Evolutionary conservation across 2,797 vertebrate species (phyloP), one percentile per base, ranked within the genome.

Genomic region (Brachymystax lenok): DNA sequence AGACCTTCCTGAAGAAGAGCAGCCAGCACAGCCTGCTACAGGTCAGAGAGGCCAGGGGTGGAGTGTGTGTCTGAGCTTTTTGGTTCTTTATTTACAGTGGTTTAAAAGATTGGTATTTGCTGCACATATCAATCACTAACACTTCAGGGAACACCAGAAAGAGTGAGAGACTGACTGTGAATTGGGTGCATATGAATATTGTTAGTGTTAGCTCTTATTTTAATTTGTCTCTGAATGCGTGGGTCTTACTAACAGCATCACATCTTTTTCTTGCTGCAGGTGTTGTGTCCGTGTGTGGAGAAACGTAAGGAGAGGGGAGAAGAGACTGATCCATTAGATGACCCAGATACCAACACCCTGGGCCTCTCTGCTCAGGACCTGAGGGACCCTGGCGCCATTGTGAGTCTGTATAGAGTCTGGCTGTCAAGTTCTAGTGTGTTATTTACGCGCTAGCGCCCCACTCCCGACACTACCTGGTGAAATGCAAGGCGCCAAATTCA

Each of bases 1-100:
- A 97, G 89, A 98, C 97, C 73, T 99, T 98, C 89, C 95, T 99
- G 74, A 99, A 98, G 93, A 98, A 97, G 86, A 97, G 94, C 86
- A 96, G 95, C 30, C 96, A 95, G 85, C 97, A 97, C 89, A 97
- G 95, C 56, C 88, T 97, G 21, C 91, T 98, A 1, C 96, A 98
- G 96, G 97, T 96, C 40, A 46, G 40, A 46, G 10, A 46, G 40
- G 40, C 40, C 10, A 46, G 40, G 40, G 40, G 40, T 46, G 10
- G 40, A 13, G 40, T 3, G 40, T 1, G 40, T 46, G 7, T 46
- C 2, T 46, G 40, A 46, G 40, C 40, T 3, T 46, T 46, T 46
- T 46, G 13, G 40, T 46, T 46, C 10, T 46, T 46, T 13, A 46
- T 46, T 7, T 10, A 46, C 40, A 46, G 40, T 46, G 40, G 40